Evolutionary conservation across 2,113 vertebrate species (phyloP), one percentile per base, ranked within the genome.

Genomic region (Rhinolophus sinicus): DNA sequence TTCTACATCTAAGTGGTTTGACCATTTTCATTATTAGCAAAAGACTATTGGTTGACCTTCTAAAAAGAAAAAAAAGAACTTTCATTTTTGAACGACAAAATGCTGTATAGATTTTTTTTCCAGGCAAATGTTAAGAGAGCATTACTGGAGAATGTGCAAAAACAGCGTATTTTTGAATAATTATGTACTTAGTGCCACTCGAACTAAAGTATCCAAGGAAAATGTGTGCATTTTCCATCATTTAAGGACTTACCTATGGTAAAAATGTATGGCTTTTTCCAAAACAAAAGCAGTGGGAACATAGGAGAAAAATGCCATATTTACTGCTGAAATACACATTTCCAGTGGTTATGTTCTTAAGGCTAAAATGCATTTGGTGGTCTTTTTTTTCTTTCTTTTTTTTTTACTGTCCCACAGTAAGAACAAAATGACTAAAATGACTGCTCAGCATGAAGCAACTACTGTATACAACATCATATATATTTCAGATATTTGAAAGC

Each of bases 251-350:
- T 2, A 44, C 84, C n/a, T 82, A 5, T 92, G 26, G 28, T 75
- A 38, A 78, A 83, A 93, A 52, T 64, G 19, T 26, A 30, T 90
- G 11, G 1, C 52, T 88, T 83, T 54, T 50, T 67, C 54, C 54
- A 86, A 96, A 97, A 96, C 60, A 97, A 92, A 95, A 95, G 24
- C 85, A 91, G 52, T 88, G 33, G 54, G 62, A 88, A 85, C 33
- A 78, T 30, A 33, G 5, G n/a, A 90, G 52, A 65, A 93, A 97
- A 89, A 52, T 87, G 30, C 73, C 56, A 30, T 84, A 13, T 76
- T 96, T 92, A 90, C 30, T 90, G 44, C 58, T 89, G 69, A 88
- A 82, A 67, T 88, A 58, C 54, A 81, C 26, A 50, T 73, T 96
- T 96, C 13, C 24, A 70, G 38, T 88, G 26, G n/a, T 67, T 90